Evolutionary conservation across 2,888 invertebrate genomes (phyloP).

Genomic region (Megamerina dolium): DNA sequence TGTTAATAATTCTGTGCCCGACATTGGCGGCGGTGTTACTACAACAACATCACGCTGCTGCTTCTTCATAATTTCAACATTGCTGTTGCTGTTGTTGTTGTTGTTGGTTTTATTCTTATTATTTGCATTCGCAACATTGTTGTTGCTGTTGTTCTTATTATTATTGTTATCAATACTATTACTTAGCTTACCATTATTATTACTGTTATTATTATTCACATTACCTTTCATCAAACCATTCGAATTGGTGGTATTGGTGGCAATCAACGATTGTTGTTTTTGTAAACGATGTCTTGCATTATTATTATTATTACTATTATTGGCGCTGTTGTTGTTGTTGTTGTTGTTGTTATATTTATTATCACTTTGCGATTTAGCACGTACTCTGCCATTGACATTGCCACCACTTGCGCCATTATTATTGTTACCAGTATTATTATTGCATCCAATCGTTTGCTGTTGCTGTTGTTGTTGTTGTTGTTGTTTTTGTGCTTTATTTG

Average conservation of each 20-base stretch:
- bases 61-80: constrained; percentile 16
- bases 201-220: constrained; percentile 19
- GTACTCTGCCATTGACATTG: constrained; percentile 24
- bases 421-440: constrained; percentile 7
- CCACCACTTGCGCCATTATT: not conserved
- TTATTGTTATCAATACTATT: too few species aligned
- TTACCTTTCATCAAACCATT: not conserved
- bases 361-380: constrained; percentile 39
- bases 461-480: constrained; percentile 23
- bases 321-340: constrained; percentile 18
- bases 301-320: constrained; percentile 15
- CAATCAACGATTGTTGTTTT: constrained; percentile 25
- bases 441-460: constrained; percentile 19
- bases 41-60: constrained; percentile 15
- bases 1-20: constrained; percentile 33
- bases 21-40: constrained; percentile 15
- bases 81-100: constrained; percentile 19
- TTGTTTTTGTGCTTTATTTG: constrained; percentile 25
- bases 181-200: constrained; percentile 14
- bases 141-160: constrained; percentile 14
- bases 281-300: constrained; percentile 22
- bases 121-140: too few species aligned
- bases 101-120: constrained; percentile 14
- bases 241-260: constrained; percentile 20
- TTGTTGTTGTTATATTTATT: constrained; percentile 21